Base-by-base conservation (phyloP, 2,797 vertebrate genomes). In the Poecilia velifera region DNA sequence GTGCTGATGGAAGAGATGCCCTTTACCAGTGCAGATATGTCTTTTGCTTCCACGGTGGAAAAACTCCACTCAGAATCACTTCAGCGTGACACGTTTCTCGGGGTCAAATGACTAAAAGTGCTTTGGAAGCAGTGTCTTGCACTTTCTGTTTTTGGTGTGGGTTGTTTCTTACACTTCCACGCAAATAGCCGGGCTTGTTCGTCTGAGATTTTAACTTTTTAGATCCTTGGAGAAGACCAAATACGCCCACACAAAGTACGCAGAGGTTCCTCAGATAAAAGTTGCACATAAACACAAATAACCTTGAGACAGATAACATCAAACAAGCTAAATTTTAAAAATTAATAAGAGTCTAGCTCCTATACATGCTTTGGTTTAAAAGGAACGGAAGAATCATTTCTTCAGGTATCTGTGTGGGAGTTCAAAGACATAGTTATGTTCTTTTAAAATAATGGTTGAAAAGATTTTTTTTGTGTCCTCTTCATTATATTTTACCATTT, bases 11-110 rank as follows among this genome's bases (percentile, higher is more conserved):
- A 55, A 76, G 81, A 64, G 82, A 81, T 92, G 90, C 91, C 89
- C 90, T 93, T 92, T 89, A 53, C 77, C 76, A 36, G 78, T 1
- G 47, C 84, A 90, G 86, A 91, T 89, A 77, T 73, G 77, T 76
- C 53, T 89, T 82, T 85, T 81, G 77, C 82, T 87, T 86, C 82
- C 47, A 66, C 85, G 8, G 78, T 43, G 64, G 70, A 78, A 80
- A 77, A 74, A 76, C 82, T 83, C 84, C 9, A 31, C 83, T 79
- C 81, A 0, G 28, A 86, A 83, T 88, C 59, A 74, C 80, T 81
- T 70, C 36, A 28, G 3, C 16, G 5, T 0, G 14, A 49, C 71
- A 36, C 25, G 16, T 77, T 82, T 83, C 57, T 79, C 45, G 22
- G 51, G 53, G 72, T 81, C 72, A 79, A 74, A 84, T 41, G 49